Percentiles rank a stretch among this genome's conserved stretches.
These are phyloP conservation scores for Mormoops blainvillei DNA, from an alignment of 2,113 vertebrate species.

Conservation along the genomic window DNA sequence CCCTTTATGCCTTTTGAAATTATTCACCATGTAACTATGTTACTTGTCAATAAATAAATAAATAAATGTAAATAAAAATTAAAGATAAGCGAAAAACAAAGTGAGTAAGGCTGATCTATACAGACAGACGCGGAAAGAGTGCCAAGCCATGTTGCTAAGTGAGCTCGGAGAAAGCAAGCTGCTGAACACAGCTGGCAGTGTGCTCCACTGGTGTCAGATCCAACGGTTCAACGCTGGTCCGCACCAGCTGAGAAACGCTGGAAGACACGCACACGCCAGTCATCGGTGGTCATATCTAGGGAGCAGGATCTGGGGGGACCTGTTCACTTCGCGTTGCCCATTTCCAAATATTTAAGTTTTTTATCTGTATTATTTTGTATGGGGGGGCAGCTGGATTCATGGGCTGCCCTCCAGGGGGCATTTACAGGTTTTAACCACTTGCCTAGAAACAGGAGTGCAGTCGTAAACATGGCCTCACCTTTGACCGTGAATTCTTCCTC, in stretches of 20 bases:
- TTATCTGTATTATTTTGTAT: neutral
- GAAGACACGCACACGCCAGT: accelerated
- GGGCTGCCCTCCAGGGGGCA: neutral
- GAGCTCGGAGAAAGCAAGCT: neutral
- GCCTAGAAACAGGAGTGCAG: neutral
- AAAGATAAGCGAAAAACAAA: neutral
- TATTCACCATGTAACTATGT: neutral
- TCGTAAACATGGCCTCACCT: neutral
- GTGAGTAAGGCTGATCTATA: neutral
- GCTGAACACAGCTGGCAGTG: neutral
- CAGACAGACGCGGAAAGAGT: neutral
- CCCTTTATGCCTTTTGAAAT: neutral
- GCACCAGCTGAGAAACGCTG: neutral
- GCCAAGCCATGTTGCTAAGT: neutral
- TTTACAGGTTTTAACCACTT: neutral
- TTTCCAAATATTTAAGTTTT: neutral
- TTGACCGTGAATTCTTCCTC: neutral
- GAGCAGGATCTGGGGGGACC: neutral
- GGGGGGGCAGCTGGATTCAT: neutral
- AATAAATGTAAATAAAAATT: neutral
- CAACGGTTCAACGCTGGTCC: too few species aligned
- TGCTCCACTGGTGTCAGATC: neutral
- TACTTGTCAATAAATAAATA: neutral
- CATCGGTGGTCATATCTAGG: neutral
- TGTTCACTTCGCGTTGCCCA: neutral